phyloP scores from a whole-genome alignment of 2,797 vertebrate genomes.

The Discoglossus pictus region DNA sequence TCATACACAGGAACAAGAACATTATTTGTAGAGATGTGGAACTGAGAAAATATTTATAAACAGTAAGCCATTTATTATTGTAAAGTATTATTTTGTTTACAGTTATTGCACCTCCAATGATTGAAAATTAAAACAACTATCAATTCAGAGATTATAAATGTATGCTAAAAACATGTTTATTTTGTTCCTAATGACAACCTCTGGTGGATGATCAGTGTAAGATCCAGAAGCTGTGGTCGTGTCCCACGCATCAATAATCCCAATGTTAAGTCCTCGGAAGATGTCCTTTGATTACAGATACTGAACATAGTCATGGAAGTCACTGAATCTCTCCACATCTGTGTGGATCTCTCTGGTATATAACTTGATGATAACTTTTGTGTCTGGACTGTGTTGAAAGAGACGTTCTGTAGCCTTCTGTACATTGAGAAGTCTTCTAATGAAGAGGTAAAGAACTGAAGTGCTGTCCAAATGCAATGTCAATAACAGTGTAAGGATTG shows the following conservation, averaged over 20 bases:
- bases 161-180: constrained; percentile 57
- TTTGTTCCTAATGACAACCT: constrained; percentile 53
- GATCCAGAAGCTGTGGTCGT: constrained; percentile 54
- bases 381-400: constrained; percentile 56
- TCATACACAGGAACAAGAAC: too few species aligned
- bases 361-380: constrained; percentile 56
- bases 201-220: constrained; percentile 50
- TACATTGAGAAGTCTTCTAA: constrained; percentile 51
- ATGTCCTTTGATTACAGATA: constrained; percentile 54
- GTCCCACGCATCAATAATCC: constrained; percentile 60
- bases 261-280: constrained; percentile 54
- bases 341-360: constrained; percentile 51
- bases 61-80: too few species aligned
- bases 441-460: constrained; percentile 62
- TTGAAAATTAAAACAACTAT: too few species aligned
- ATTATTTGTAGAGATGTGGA: too few species aligned
- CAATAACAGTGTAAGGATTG: constrained; percentile 44
- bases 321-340: constrained; percentile 52
- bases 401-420: constrained; percentile 50
- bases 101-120: too few species aligned
- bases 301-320: constrained; percentile 60
- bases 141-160: too few species aligned
- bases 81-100: too few species aligned
- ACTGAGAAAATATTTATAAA: too few species aligned
- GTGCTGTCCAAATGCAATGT: constrained; percentile 60